Evolutionary conservation across 2,797 vertebrate genomes (phyloP), one percentile per base, ranked within the genome.

Genomic region (Sarcophilus harrisii): DNA sequence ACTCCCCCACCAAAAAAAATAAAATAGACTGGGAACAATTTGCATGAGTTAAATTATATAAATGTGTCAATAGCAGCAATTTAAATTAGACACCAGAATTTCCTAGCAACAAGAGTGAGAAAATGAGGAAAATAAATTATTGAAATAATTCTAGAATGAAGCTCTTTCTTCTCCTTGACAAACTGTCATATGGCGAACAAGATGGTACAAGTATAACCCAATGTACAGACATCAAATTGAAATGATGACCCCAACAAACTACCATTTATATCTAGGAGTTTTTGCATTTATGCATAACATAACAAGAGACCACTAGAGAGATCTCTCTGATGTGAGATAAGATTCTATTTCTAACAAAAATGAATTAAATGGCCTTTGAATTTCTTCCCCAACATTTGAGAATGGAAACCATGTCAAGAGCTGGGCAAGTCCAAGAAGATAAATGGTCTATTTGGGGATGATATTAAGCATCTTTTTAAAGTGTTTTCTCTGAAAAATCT

Each of bases 341-440:
- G 96, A 96, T 96, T 96, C 93, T 96, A 32, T 95, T 94, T 97
- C 96, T 93, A 92, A 97, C 92, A 92, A 95, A 94, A 94, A 98
- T 92, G 94, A 94, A 92, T 96, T 96, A 96, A 96, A 96, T 96
- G 93, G 58, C 96, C 97, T 97, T 98, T 60, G 45, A 94, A 96
- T 97, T 97, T 97, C 96, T 96, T 97, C 97, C 89, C 90, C 93
- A 58, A 54, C 59, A 57, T 92, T 97, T 97, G 95, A 96, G 91
- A 57, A 90, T 96, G 93, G 92, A 96, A 98, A 97, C 94, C 96
- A 98, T 97, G 97, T 96, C 97, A 98, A 97, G 96, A 97, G 92
- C 94, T 94, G 94, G 91, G 29, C 73, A 93, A 97, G 93, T 93
- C 81, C 93, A 91, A 95, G 95, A 57, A 95, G 92, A 96, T 94